Evolutionary conservation across 2,888 invertebrate species (phyloP), one percentile per base, ranked within the genome.

Genomic region (Leptothorax acervorum): DNA sequence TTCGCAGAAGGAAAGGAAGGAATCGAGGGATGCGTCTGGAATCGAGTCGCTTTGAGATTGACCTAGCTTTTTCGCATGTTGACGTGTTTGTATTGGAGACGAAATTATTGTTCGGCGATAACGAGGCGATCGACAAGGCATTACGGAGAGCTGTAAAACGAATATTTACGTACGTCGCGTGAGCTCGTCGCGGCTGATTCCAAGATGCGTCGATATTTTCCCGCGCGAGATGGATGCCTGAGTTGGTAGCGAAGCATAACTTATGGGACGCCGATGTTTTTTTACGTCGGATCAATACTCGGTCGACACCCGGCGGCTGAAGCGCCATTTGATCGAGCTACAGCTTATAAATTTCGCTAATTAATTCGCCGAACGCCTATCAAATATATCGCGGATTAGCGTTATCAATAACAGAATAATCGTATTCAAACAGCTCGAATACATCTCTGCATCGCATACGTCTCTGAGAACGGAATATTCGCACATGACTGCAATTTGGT

Each of bases 281-380:
- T 73, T 81, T 73, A 81, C 48, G 28, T 15, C 73, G 60, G 73
- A 81, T 81, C 79, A 73, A 79, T 79, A 79, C 57, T 60, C 35
- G 71, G 60, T 35, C 35, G 48, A 71, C 60, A 48, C 73, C 60
- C 60, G 71, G 1, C 23, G 2, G 23, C 18, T 28, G 39, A 51
- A 28, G 5, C 39, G 6, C 3, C 53, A 65, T 53, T 42, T 18
- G 12, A 73, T 73, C 48, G 35, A 35, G 35, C 68, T 68, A 39
- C 53, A 78, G 45, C 68, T 70, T 51, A 48, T 48, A 45, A 48
- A 73, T 45, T 73, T 42, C 18, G 18, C 9, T 60, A 39, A 79
- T 28, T 68, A 12, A 51, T 39, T 9, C n/a, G n/a, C 12, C n/a
- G 18, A 71, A 60, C 48, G 23, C 3, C 60, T 12, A 51, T 5